Percentiles rank a stretch among this genome's conserved stretches.
phyloP scores from a whole-genome alignment of 2,113 vertebrate genomes.

The Macquaria ambigua region DNA sequence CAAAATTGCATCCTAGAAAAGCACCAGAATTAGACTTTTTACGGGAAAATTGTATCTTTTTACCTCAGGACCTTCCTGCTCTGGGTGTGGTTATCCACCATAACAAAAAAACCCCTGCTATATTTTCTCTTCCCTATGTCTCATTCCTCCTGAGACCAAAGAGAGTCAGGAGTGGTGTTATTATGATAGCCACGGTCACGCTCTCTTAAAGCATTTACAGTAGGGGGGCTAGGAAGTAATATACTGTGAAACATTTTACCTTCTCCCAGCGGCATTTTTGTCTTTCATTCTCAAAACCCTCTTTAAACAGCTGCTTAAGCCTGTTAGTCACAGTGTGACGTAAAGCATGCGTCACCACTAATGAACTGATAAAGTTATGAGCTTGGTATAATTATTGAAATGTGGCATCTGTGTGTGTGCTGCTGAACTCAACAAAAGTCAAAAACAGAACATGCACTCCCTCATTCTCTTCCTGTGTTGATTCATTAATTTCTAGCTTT shows the following conservation, averaged over 20 bases:
- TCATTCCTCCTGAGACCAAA: constrained; percentile 20
- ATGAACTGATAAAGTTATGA: constrained; percentile 19
- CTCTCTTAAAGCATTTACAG: constrained; percentile 33
- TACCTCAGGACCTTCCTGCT: not conserved
- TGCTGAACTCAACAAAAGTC: not conserved
- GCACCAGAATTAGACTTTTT: constrained; percentile 33
- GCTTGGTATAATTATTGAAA: constrained; percentile 15
- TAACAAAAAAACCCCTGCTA: not conserved
- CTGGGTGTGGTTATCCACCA: constrained; percentile 19
- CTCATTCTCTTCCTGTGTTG: not conserved
- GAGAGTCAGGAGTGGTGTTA: constrained; percentile 13
- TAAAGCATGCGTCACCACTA: constrained; percentile 33
- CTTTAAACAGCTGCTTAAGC: constrained; percentile 42
- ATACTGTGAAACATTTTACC: constrained; percentile 12
- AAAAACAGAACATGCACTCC: not conserved
- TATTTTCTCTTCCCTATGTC: constrained; percentile 11
- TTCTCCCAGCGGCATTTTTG: constrained; percentile 24
- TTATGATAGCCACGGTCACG: constrained; percentile 16
- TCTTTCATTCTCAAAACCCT: constrained; percentile 22
- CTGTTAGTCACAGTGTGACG: constrained; percentile 54
- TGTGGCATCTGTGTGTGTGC: not conserved
- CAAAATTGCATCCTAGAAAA: constrained; percentile 11
- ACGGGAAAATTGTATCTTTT: not conserved
- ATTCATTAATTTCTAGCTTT: not conserved
- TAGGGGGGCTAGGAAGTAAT: not conserved